Base-by-base conservation (phyloP, 2,888 invertebrate genomes). In the Gibbula magus region DNA sequence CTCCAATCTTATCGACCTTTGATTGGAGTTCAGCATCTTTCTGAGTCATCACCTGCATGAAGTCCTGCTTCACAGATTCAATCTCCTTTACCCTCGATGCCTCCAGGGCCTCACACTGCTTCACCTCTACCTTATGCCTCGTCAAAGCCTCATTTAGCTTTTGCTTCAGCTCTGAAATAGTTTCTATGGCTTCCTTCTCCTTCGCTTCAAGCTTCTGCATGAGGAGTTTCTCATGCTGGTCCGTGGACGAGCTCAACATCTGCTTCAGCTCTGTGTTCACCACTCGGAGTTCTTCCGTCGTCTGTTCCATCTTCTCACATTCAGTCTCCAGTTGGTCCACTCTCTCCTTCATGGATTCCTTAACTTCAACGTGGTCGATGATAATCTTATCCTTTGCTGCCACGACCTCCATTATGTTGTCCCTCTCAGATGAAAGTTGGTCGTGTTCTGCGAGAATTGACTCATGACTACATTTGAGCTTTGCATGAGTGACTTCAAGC, bases 241-340 rank as follows among this genome's bases (percentile, higher is more conserved):
- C 77, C 0, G 86, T 83, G n/a, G 85, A 84, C 54, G 84, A 81
- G 35, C 85, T 85, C 1, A 89, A 75, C 85, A 87, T 86, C n/a
- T 84, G 81, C 70, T 85, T 81, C 66, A 89, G 76, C 52, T 84
- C 85, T 8, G 39, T 45, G 67, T 83, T 86, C 16, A 87, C 78
- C 22, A 79, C 85, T 79, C 85, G 82, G 29, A 85, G 74, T 70
- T 86, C 87, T n/a, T 95, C 92, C 0, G 96, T 97, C 83, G 95
- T 95, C 20, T 83, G 96, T 96, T 3, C 81, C 32, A 84, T 54
- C 29, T 79, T 82, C 13, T 80, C 81, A 52, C 77, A 67, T 66
- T 78, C 20, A 13, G 90, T 86, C 20, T 91, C 91, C 45, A 95
- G 92, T 79, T 92, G 93, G 84, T 94, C 94, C 5, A 97, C 94